Evolutionary conservation across 2,113 vertebrate species (phyloP).

Genomic region (Bubo blakistoni): DNA sequence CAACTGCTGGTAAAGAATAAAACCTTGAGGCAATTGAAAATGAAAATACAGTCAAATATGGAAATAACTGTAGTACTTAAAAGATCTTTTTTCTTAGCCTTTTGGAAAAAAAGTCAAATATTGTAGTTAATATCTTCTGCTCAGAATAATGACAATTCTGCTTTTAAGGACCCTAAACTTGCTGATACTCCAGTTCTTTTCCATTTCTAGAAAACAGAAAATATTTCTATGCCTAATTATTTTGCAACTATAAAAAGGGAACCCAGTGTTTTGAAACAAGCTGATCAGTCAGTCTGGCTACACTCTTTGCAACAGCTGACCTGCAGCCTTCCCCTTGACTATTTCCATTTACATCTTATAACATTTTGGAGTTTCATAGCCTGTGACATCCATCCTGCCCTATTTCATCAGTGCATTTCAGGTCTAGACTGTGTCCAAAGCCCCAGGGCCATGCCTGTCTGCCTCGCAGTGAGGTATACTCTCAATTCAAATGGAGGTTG

Average conservation of each 20-base stretch:
- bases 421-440: not conserved
- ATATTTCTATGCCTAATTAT: not conserved
- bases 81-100: not conserved
- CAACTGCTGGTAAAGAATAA: not conserved
- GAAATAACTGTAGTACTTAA: not conserved
- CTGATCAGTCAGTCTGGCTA: not conserved
- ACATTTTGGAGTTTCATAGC: not conserved
- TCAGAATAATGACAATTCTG: not conserved
- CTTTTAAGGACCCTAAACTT: not conserved
- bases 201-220: not conserved
- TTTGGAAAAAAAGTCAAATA: not conserved
- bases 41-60: not conserved
- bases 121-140: not conserved
- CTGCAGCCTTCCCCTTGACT: not conserved
- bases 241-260: not conserved
- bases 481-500: not conserved
- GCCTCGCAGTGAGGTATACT: not conserved
- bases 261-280: not conserved
- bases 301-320: not conserved
- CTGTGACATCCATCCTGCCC: not conserved
- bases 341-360: not conserved
- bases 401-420: not conserved
- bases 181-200: not conserved
- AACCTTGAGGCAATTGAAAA: not conserved
- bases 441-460: not conserved